A percentile compares a stretch with the other conserved stretches of the same genome.
Conservation (phyloP, 23 tunicate species). For the Halocynthia roretzi region DNA sequence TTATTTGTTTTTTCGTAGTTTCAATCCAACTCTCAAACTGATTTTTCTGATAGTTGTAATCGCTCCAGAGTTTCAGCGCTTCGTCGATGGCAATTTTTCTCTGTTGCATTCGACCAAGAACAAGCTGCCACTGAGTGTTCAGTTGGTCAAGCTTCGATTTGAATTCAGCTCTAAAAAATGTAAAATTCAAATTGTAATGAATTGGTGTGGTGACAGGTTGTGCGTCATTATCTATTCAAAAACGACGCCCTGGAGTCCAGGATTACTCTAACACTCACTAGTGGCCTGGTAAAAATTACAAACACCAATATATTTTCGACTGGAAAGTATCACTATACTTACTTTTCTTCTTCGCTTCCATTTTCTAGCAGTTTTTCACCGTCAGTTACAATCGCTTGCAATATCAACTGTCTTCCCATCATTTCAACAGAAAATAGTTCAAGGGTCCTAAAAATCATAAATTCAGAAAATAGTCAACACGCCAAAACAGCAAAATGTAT, state of each 20-base stretch:
- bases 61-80: constrained; percentile 30
- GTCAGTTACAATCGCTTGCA: constrained; percentile 34
- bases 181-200: too few relatives aligned
- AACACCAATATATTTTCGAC: neutral
- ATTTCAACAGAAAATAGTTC: constrained; percentile 68
- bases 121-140: constrained; percentile 45
- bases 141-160: constrained; percentile 25
- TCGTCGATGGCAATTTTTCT: constrained; percentile 27
- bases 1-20: neutral
- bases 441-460: constrained; percentile 10
- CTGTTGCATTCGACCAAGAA: constrained; percentile 22
- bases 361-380: constrained; percentile 32
- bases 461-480: neutral
- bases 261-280: neutral
- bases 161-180: constrained; percentile 28
- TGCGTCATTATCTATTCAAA: neutral
- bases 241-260: neutral
- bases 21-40: constrained; percentile 16
- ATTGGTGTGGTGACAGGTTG: neutral
- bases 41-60: constrained; percentile 20
- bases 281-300: neutral
- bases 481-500: neutral
- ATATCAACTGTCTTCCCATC: constrained; percentile 47
- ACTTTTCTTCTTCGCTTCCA: constrained; percentile 27
- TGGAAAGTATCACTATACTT: neutral